phyloP scores from a whole-genome alignment of 2,797 vertebrate species.

The Chrysocyon brachyurus region DNA sequence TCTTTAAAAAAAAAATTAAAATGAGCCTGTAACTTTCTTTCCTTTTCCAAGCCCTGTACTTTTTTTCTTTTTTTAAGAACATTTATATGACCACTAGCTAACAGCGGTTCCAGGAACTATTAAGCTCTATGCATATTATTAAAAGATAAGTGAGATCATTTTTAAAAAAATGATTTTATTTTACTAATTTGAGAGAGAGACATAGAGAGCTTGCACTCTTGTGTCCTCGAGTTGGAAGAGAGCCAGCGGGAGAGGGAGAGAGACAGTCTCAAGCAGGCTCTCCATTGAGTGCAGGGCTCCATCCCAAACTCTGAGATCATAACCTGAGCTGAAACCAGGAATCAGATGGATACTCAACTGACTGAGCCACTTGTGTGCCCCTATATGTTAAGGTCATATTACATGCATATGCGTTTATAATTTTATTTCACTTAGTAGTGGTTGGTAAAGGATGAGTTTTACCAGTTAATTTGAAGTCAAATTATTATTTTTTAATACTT shows the following conservation, averaged over 20 bases:
- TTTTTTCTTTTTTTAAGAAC: neutral
- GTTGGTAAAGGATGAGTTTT: constrained; percentile 26
- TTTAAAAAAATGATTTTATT: neutral
- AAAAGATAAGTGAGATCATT: neutral
- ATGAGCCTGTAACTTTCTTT: neutral
- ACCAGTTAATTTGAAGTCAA: constrained; percentile 54
- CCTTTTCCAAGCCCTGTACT: neutral
- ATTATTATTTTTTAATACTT: constrained; percentile 54
- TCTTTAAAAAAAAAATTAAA: neutral
- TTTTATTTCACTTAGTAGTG: constrained; percentile 54
- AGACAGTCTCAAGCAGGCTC: neutral
- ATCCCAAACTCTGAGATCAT: neutral
- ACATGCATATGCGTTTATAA: neutral
- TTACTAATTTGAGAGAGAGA: neutral
- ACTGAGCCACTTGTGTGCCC: neutral
- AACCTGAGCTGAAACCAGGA: neutral
- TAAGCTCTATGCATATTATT: neutral
- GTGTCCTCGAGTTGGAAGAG: no score
- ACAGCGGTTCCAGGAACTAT: neutral
- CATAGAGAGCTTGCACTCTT: neutral
- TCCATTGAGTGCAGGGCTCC: neutral
- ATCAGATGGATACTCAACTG: neutral
- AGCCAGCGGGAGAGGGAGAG: neutral
- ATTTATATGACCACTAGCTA: neutral
- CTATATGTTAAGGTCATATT: neutral